phyloP scores from a whole-genome alignment of 2,888 invertebrate species.

The Epicampocera succincta region DNA sequence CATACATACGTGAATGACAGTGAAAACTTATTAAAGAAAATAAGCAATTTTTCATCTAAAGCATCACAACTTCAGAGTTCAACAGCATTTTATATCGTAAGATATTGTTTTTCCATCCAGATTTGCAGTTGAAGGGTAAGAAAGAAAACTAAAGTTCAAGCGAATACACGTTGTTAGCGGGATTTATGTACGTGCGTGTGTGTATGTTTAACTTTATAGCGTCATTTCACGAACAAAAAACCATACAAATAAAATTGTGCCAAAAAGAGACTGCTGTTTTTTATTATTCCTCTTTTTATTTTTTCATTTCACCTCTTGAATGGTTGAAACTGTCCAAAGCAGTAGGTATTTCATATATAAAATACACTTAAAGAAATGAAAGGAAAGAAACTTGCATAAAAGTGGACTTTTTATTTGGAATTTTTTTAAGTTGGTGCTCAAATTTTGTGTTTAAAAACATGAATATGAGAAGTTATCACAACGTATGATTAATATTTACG shows the following conservation, averaged over 20 bases:
- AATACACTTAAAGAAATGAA: conserved; percentile 22
- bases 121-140: neutral
- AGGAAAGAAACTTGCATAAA: neutral
- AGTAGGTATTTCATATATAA: conserved; percentile 8
- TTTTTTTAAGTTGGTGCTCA: too few relatives aligned
- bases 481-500: neutral
- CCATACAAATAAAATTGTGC: conserved; percentile 28
- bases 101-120: neutral
- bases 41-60: neutral
- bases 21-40: conserved; percentile 8
- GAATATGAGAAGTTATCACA: too few relatives aligned
- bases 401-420: too few relatives aligned
- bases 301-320: conserved; percentile 43
- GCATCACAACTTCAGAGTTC: neutral
- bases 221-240: neutral
- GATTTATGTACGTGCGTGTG: too few relatives aligned
- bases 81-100: conserved; percentile 12
- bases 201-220: conserved; percentile 38
- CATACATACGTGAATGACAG: neutral
- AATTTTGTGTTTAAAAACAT: too few relatives aligned
- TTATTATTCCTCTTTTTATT: neutral
- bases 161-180: conserved; percentile 47
- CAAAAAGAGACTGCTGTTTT: neutral
- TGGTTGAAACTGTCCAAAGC: conserved; percentile 53
- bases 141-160: conserved; percentile 8